Base-by-base conservation (phyloP, 2,888 invertebrate species). In the Euplagia quadripunctaria region DNA sequence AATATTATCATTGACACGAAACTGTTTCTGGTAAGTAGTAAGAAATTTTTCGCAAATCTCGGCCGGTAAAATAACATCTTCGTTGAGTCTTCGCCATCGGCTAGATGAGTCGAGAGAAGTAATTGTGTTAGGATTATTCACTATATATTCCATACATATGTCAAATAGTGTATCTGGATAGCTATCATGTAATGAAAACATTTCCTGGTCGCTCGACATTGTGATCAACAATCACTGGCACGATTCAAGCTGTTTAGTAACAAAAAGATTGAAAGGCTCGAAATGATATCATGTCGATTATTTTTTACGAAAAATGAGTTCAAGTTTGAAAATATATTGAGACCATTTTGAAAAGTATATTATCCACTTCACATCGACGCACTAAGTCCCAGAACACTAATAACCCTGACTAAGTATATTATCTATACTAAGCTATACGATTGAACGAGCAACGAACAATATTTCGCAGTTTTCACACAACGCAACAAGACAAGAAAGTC, bases 41-140 rank as follows among this genome's bases (percentile, higher is more conserved):
- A 98, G 91, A 74, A 98, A 93, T 84, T 96, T 96, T 87, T 98
- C 98, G 86, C 98, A 97, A 82, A 98, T 96, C 90, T 97, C 98
- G 70, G 96, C 96, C 0, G 98, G 98, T 51, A 98, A 90, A 68
- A 96, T 95, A 72, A 98, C 92, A 73, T 97, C 97, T 76, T 97
- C 96, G 80, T 94, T 96, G 14, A 98, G 91, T 81, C 92, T 94
- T 69, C 92, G 90, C 88, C 96, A 95, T 80, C 96, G 94, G 72
- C 89, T 94, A 63, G 85, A 83, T 16, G 93, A 91, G 83, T 96
- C 96, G 74, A 91, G 87, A 77, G 91, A 94, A 80, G 97, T 97
- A 82, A 98, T 96, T 51, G 96, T 96, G 82, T 97, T 96, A 76
- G 97, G 91, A 92, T 98, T 96, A 76, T 96, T 94, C 68, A 97